A percentile compares a stretch with the other conserved stretches of the same genome.
Conservation (phyloP, 1,140 invertebrate genomes). For the Drosophila lini region DNA sequence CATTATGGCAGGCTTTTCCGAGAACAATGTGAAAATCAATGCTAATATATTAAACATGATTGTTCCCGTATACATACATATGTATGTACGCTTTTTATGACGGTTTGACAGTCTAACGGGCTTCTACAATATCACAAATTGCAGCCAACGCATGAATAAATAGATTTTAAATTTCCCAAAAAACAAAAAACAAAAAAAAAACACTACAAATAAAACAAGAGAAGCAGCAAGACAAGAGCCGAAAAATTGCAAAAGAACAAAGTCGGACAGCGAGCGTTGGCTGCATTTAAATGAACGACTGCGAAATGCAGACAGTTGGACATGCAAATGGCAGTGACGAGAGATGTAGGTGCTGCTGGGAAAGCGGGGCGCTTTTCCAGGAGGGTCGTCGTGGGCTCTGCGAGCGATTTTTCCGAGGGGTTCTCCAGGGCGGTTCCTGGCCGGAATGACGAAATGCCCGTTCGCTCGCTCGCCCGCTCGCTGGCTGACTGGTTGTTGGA, state of each 20-base stretch:
- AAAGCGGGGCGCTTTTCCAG: conserved; percentile 3
- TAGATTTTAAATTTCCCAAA: conserved; percentile 46
- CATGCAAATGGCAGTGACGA: conserved; percentile 74
- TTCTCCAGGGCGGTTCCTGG: conserved; percentile 8
- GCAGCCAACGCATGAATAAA: conserved; percentile 72
- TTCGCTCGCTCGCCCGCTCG: conserved; percentile 26
- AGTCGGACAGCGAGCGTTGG: conserved; percentile 38
- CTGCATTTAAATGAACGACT: conserved; percentile 76
- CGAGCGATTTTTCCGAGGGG: conserved; percentile 8
- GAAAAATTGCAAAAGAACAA: conserved; percentile 61
- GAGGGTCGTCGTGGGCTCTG: conserved; percentile 1
- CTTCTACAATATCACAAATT: conserved; percentile 53
- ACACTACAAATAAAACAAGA: not conserved
- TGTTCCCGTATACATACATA: not conserved
- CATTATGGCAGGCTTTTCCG: conserved; percentile 49
- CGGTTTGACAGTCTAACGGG: conserved; percentile 28
- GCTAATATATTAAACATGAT: conserved; percentile 55
- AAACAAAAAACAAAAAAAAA: not conserved
- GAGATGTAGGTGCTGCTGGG: conserved; percentile 36
- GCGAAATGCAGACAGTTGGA: conserved; percentile 72
- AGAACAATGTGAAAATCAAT: conserved; percentile 51
- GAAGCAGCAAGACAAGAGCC: conserved; percentile 24
- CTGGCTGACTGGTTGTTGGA: conserved; percentile 67
- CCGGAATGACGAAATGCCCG: conserved; percentile 75
- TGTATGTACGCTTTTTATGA: conserved; percentile 24